Evolutionary conservation across 2,888 invertebrate species (phyloP).

Genomic region (Pachycephus smyrnensis): DNA sequence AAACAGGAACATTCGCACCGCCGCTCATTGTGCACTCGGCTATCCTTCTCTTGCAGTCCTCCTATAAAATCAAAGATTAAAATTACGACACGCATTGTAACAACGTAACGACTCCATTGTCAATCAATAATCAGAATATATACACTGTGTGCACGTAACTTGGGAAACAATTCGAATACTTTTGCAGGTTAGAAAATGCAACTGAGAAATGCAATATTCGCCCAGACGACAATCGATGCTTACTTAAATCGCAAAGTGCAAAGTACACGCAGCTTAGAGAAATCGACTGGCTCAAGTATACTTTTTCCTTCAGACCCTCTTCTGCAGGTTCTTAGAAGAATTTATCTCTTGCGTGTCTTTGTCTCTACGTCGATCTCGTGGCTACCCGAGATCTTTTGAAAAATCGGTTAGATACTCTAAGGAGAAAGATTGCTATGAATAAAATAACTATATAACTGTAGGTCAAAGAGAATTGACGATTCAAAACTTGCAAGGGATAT

Average conservation of each 20-base stretch:
- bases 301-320: not conserved
- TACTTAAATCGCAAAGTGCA: not conserved
- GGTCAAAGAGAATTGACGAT: not conserved
- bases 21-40: constrained; percentile 56
- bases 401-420: not conserved
- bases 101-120: not conserved
- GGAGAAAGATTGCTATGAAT: not conserved
- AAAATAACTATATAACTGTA: not conserved
- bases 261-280: not conserved
- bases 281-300: not conserved
- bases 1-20: constrained; percentile 70
- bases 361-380: not conserved
- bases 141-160: not conserved
- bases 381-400: not conserved
- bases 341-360: not conserved
- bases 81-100: not conserved
- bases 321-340: not conserved
- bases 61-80: constrained; percentile 43
- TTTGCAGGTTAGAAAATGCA: not conserved
- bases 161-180: too few species aligned
- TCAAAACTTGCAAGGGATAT: not conserved
- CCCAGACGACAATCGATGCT: not conserved
- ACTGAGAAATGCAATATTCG: not conserved
- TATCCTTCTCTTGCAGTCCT: constrained; percentile 61
- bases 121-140: not conserved